These are phyloP conservation scores for Galagoides demidoff DNA, from an alignment of 2,797 vertebrate genomes.

Conservation along the genomic window DNA sequence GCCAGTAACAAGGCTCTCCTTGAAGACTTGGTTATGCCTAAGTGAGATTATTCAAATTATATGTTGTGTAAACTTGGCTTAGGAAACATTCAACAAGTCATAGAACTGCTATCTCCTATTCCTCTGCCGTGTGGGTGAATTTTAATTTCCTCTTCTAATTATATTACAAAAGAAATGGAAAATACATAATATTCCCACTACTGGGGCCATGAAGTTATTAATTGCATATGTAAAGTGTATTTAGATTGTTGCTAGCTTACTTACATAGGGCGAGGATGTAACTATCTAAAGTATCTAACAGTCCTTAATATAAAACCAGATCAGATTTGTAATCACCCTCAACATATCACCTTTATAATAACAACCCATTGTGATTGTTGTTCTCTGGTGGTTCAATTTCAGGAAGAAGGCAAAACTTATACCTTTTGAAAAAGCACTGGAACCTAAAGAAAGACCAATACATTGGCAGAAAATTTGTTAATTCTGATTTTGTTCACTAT, in stretches of 20 bases:
- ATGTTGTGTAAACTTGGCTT: constrained; percentile 56
- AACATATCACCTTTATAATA: constrained; percentile 15
- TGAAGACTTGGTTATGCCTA: constrained; percentile 4
- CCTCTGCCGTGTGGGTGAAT: constrained; percentile 21
- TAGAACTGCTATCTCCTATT: constrained; percentile 35
- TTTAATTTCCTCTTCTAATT: constrained; percentile 50
- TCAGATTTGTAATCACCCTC: background rate
- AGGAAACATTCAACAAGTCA: constrained; percentile 46
- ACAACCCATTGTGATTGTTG: background rate
- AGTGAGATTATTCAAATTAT: constrained; percentile 46
- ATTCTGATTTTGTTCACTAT: constrained; percentile 10
- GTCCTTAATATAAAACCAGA: background rate
- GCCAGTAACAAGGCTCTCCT: background rate
- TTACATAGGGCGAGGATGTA: background rate
- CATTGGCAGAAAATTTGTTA: background rate
- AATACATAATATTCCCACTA: constrained; percentile 38
- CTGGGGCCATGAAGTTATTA: constrained; percentile 38
- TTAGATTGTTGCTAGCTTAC: constrained; percentile 42
- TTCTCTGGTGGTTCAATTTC: background rate
- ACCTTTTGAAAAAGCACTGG: background rate
- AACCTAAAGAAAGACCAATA: background rate
- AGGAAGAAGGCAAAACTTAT: background rate
- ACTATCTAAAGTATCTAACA: constrained; percentile 30
- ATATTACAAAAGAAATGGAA: constrained; percentile 30
- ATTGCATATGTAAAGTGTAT: constrained; percentile 2